Base-by-base conservation (phyloP, 1,140 invertebrate species). In the Thrips palmi region DNA sequence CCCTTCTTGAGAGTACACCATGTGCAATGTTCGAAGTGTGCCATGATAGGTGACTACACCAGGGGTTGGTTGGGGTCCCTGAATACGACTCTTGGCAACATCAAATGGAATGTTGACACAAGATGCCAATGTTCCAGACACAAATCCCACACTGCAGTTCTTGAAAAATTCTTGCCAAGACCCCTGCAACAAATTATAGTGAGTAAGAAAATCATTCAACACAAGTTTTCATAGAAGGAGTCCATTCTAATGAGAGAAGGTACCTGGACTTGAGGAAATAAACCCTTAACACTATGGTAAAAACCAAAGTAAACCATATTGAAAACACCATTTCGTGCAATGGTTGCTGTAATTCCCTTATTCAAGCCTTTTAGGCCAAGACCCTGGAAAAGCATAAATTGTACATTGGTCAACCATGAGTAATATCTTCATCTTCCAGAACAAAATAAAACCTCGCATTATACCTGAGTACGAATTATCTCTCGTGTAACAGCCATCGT, bases 241-340 rank as follows among this genome's bases (percentile, higher is more conserved):
- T n/a, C n/a, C n/a, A n/a, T n/a, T 44, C 58, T 59, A 12, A 48
- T 53, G 5, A 56, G 46, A 34, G 58, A 53, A 50, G 56, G 56
- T 45, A 63, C 77, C 54, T 79, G 52, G 49, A 64, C 67, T 51
- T 73, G 65, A 12, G 82, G 78, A 37, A 86, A 52, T 48, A 66
- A 64, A 24, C 69, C 71, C 63, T 87, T 89, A 1, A 89, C 71
- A 44, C 82, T 85, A 63, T 92, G 83, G 59, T 93, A 93, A 55
- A 91, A 85, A 20, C 88, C 83, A 52, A 94, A 93, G 56, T 93
- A 93, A 33, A 91, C 68, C 68, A 82, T 81, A 58, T 94, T 94
- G 52, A 89, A 93, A 2, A 85, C 61, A 0, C 77, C 84, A 62
- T 92, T 87, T 50, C 87, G 69, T 6, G 73, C 70, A 48, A 91